Evolutionary conservation across 2,113 vertebrate species (phyloP), one percentile per base, ranked within the genome.

Genomic region (Vidua macroura): DNA sequence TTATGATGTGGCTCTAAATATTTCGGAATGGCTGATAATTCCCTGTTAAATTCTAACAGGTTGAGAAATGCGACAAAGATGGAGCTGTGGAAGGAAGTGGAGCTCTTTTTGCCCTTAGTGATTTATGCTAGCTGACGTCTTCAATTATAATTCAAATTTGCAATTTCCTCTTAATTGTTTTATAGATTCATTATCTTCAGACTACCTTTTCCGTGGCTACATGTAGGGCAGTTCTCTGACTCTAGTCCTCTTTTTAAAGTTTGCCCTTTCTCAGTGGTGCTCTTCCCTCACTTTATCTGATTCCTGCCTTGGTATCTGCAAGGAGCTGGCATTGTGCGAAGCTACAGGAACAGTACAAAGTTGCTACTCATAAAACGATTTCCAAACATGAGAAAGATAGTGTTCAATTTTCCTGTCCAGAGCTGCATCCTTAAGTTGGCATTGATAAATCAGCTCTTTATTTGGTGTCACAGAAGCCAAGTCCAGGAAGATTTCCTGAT

Each of bases 331-430:
- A 0, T 10, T 20, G 41, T 75, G 18, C 52, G 48, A 72, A 88
- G 59, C 64, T 41, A n/a, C 25, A 69, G 41, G 49, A 95, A 21
- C 27, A 35, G 23, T 7, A 43, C 39, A 60, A 60, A 82, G 33
- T 83, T 75, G 28, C 73, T n/a, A 58, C 58, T 91, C 86, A 94
- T 86, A 87, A 95, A 91, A 67, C 0, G 3, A 80, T 93, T 94
- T 96, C 96, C 91, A 96, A 95, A 96, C 82, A 91, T 60, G 89
- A 88, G 89, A 94, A 97, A 58, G 46, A 77, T 44, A 92, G 46
- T 41, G 22, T 96, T 96, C 68, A 70, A 23, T 95, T 95, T 97
- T 68, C 79, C 64, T 94, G 84, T 95, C 84, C 84, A 69, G 64
- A 88, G 44, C 51, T 88, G 48, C 72, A 86, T 94, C 75, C 56